phyloP scores from a whole-genome alignment of 2,888 invertebrate genomes.

The Cephus pulcher region DNA sequence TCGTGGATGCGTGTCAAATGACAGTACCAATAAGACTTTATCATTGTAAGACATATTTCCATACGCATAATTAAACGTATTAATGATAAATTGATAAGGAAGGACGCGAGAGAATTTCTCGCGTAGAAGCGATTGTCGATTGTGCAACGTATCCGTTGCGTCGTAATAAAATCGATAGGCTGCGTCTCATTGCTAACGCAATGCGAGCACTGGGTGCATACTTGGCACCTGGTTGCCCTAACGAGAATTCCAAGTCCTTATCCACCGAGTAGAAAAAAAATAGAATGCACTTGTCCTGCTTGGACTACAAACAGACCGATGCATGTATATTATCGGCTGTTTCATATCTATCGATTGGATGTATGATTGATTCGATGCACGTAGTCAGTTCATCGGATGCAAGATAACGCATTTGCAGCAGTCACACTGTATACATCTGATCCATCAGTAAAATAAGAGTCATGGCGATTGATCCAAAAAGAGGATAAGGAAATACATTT shows the following conservation, averaged over 20 bases:
- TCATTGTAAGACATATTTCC: conserved; percentile 2
- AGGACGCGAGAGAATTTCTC: neutral
- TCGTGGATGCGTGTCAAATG: neutral
- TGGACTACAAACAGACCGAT: neutral
- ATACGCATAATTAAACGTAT: neutral
- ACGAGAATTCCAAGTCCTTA: conserved; percentile 18
- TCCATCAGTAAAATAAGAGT: neutral
- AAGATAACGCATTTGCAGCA: neutral
- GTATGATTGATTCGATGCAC: conserved; percentile 10
- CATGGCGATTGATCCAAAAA: neutral
- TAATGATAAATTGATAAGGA: neutral
- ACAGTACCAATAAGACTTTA: neutral
- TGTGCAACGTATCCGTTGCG: conserved; percentile 9
- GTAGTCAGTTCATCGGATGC: conserved; percentile 2
- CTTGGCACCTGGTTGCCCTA: conserved; percentile 34
- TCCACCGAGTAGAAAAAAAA: neutral
- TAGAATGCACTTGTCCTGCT: neutral
- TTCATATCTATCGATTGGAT: conserved; percentile 15
- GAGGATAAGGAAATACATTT: too few relatives aligned
- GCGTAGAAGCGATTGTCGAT: neutral
- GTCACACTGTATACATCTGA: neutral
- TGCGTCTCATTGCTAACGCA: conserved; percentile 38
- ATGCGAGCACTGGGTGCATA: conserved; percentile 20
- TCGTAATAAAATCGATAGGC: conserved; percentile 28
- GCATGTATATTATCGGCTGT: neutral